A percentile compares a stretch with the other conserved stretches of the same genome.
These are phyloP conservation scores for Bettongia penicillata DNA, from an alignment of 2,113 vertebrate genomes.

Conservation along the genomic window DNA sequence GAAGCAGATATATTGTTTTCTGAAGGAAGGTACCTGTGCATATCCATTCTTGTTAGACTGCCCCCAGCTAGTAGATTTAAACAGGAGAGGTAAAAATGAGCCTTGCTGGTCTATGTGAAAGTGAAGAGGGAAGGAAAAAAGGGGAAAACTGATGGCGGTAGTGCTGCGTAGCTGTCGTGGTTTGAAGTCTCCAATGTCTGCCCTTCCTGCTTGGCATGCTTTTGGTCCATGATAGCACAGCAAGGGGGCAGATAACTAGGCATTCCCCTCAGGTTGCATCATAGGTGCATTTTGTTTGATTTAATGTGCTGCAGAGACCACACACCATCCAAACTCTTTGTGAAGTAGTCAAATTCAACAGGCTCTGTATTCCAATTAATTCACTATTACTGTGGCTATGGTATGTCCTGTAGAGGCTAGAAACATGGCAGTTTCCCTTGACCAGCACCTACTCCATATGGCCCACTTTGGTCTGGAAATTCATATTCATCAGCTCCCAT, in stretches of 20 bases:
- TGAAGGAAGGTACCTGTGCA: neutral
- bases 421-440: slow-evolving; percentile 1
- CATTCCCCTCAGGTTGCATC: neutral
- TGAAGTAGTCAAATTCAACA: neutral
- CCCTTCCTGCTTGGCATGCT: neutral
- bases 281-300: neutral
- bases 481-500: slow-evolving; percentile 67
- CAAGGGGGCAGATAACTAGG: neutral
- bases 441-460: slow-evolving; percentile 37
- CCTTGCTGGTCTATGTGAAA: neutral
- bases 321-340: neutral
- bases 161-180: neutral
- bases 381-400: neutral
- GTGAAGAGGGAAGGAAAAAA: neutral
- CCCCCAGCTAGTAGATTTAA: neutral
- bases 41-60: neutral
- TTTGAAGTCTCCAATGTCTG: neutral
- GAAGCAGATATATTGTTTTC: neutral
- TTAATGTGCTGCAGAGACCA: neutral
- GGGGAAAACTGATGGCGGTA: neutral
- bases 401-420: neutral
- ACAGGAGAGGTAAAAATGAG: neutral
- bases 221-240: neutral
- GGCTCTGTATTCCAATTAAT: neutral
- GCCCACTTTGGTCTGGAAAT: slow-evolving; percentile 47